Evolutionary conservation across 1,140 invertebrate species (phyloP), one percentile per base, ranked within the genome.

Genomic region (Leptinotarsa texana): DNA sequence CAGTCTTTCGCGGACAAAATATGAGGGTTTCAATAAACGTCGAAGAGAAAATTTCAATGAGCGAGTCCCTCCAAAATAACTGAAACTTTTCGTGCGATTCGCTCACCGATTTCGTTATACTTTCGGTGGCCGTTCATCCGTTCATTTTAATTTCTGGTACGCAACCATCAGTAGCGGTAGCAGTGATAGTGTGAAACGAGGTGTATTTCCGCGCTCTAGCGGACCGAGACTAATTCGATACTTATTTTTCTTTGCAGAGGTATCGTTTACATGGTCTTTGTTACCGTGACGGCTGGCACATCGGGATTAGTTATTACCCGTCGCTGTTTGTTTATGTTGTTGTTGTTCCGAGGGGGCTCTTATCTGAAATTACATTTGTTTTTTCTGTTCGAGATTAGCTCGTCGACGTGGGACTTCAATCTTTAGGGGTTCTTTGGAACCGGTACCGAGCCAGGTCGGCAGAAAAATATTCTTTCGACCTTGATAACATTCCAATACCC

Each of bases 191-290:
- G 82, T 81, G 82, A 83, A 83, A 80, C 82, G 82, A 83, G 82
- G 80, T 83, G 82, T 82, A 81, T 82, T 83, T 82, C 82, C 82
- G 79, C 80, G 82, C 81, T 83, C 76, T 80, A 82, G 63, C 61
- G 72, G 62, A 72, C 78, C 81, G 80, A 80, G 74, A 83, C 82
- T 83, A 83, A 83, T 83, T 83, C 78, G 82, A 79, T 81, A 79
- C 77, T 80, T 81, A 80, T 82, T 83, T 83, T 83, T 80, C 78
- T 77, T 77, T 75, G 74, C 74, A 68, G 79, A 79, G 75, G 79
- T 82, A 82, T 82, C 80, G 80, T 81, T 81, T 82, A 82, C 80
- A 81, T 80, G 81, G 76, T 76, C 77, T 77, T 69, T 70, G 69
- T 73, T 77, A 80, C 67, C 77, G 74, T 76, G 74, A 74, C 77